Base-by-base conservation (phyloP, 2,113 vertebrate species). In the Syrrhaptes paradoxus region DNA sequence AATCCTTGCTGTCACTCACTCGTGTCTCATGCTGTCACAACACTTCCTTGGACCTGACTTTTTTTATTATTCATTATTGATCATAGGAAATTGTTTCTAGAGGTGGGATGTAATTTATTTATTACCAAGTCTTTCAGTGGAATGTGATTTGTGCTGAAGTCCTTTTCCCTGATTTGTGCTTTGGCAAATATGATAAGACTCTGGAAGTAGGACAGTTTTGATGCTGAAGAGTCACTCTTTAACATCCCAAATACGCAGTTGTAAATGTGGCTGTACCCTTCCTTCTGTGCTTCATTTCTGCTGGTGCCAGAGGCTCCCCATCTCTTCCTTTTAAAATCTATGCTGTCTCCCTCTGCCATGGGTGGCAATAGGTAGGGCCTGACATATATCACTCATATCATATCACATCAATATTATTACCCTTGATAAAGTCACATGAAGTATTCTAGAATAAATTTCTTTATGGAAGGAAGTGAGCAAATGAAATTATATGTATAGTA, bases 11-110 rank as follows among this genome's bases (percentile, higher is more conserved):
- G 93, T 66, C 94, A 70, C 71, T 96, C 93, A 87, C 48, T 76
- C 19, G 5, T 3, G 34, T 66, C 71, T 45, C 16, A 34, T 17
- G 32, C 59, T 94, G 89, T 93, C 89, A 83, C 85, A 93, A 58
- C 83, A n/a, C 63, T 91, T 70, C 89, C 93, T 82, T 91, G 89
- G 94, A 87, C 81, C 78, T 71, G 74, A 49, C 38, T 92, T 74
- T 55, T 74, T 83, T 65, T 97, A 92, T 95, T 81, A 96, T 95
- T 94, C 91, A 95, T 95, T 95, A 97, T 96, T 97, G 89, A 96
- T 97, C 95, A 91, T 54, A 91, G 96, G 67, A 89, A 94, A 97
- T 94, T 91, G 89, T 94, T 95, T 95, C 74, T 11, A 70, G 93
- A 89, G 93, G 93, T 70, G 81, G 71, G 87, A 84, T 89, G 82